Percentiles rank a stretch among this genome's conserved stretches.
phyloP scores from a whole-genome alignment of 2,113 vertebrate species.

The Ellobius talpinus region DNA sequence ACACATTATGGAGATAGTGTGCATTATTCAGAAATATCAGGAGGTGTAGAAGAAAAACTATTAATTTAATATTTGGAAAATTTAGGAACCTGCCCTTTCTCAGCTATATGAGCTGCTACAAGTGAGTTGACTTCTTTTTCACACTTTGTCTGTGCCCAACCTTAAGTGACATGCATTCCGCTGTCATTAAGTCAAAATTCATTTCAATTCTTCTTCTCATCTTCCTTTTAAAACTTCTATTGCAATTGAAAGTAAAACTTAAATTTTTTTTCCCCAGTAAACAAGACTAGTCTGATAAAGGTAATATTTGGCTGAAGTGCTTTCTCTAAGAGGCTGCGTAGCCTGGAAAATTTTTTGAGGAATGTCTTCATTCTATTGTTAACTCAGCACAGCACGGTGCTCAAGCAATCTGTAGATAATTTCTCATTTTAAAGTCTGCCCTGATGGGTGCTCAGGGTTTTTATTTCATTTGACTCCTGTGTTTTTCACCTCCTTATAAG shows the following conservation, averaged over 20 bases:
- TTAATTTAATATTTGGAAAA: neutral
- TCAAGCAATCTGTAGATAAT: neutral
- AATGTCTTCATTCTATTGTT: neutral
- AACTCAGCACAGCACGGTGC: neutral
- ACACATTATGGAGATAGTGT: neutral
- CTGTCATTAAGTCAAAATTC: neutral
- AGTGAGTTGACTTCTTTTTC: neutral
- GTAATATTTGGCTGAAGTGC: neutral
- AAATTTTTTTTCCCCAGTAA: neutral
- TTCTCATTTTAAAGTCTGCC: neutral
- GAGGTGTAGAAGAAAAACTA: neutral
- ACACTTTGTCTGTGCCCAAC: neutral
- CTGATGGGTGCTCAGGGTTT: constrained; percentile 10
- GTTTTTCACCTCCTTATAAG: neutral
- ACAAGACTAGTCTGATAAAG: neutral
- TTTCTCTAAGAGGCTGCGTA: neutral
- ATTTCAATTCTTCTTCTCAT: neutral
- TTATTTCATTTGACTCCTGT: neutral
- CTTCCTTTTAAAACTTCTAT: constrained; percentile 27
- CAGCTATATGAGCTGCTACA: neutral
- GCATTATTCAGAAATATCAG: neutral
- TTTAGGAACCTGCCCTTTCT: neutral
- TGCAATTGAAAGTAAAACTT: constrained; percentile 19
- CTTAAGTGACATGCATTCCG: neutral
- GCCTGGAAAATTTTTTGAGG: neutral